Evolutionary conservation across 1,140 invertebrate species (phyloP), one percentile per base, ranked within the genome.

Genomic region (Drosophila lowei): DNA sequence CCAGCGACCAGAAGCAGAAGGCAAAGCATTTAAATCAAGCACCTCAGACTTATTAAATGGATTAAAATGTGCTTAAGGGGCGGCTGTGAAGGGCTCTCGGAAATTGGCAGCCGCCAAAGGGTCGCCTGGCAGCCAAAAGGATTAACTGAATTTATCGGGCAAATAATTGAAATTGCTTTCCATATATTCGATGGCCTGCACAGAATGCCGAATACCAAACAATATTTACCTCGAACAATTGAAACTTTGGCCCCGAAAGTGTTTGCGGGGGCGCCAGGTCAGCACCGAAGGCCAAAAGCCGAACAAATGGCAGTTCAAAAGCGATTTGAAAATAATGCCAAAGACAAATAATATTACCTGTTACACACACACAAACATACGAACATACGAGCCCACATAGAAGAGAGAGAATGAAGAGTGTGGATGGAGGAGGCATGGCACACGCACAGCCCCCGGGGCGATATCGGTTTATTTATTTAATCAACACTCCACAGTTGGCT

Each of bases 401-500:
- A 64, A 7, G 28, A 3, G 9, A 34, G n/a, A n/a, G 18, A 5
- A 3, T 6, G 28, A 30, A 9, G 28, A 30, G 28, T 30, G 28
- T 1, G 25, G 23, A 23, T 3, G 4, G 49, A 52, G 30, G 30
- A 2, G 9, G 30, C 2, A 15, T 13, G 15, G 8, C 34, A 38
- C 30, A 60, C 21, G 57, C 74, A 50, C 44, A 47, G 81, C 77
- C 81, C 58, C 63, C 16, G 50, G 74, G 61, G 80, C 72, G 21
- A 57, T 73, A 72, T 81, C 70, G 83, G 81, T 85, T 85, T 85
- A 88, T 88, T 88, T 88, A 83, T 88, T 88, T 88, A 88, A 88
- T 88, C 84, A 88, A 88, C 83, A 88, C 83, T 88, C 83, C 83
- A 83, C 78, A 88, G 83, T 88, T 88, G 78, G 83, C 81, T 86